Conservation (phyloP, 2,797 vertebrate species). For the Chloroceryle inda region DNA sequence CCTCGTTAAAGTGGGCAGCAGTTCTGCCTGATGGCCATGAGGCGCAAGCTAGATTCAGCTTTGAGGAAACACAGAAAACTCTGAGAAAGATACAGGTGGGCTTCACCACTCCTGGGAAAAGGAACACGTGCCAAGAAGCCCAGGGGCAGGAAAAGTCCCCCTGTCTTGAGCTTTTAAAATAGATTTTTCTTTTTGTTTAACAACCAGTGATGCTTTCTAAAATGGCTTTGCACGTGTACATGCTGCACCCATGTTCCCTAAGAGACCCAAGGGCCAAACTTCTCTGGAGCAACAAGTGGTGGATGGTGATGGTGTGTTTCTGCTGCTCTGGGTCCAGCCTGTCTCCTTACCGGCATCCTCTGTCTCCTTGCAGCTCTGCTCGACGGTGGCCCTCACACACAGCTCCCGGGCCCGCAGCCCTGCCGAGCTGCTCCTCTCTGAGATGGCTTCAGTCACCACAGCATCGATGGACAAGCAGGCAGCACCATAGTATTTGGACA, state of each 20-base stretch:
- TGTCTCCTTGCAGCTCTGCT: slow-evolving; percentile 66
- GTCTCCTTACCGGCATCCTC: slow-evolving; percentile 80
- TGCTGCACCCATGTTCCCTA: accelerated
- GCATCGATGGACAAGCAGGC: slow-evolving; percentile 84
- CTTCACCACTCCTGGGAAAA: background rate
- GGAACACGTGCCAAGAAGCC: background rate
- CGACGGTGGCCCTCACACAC: slow-evolving; percentile 76
- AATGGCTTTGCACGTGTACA: background rate
- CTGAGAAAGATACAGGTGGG: background rate
- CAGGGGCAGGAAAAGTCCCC: background rate
- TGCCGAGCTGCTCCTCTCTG: slow-evolving; percentile 64
- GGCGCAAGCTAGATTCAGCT: background rate
- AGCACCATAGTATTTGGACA: slow-evolving; percentile 83
- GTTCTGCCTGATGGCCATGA: background rate
- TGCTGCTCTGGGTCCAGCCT: background rate
- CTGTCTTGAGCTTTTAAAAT: background rate
- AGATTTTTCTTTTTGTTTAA: background rate
- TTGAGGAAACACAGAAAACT: background rate
- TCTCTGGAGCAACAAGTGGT: background rate
- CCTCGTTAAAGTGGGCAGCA: background rate
- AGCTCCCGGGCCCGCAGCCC: slow-evolving; percentile 83
- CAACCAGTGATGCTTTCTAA: background rate
- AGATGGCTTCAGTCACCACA: slow-evolving; percentile 84
- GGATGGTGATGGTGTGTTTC: background rate
- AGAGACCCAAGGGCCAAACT: background rate